phyloP scores from a whole-genome alignment of 2,888 invertebrate genomes.

The Drosophila monieri region DNA sequence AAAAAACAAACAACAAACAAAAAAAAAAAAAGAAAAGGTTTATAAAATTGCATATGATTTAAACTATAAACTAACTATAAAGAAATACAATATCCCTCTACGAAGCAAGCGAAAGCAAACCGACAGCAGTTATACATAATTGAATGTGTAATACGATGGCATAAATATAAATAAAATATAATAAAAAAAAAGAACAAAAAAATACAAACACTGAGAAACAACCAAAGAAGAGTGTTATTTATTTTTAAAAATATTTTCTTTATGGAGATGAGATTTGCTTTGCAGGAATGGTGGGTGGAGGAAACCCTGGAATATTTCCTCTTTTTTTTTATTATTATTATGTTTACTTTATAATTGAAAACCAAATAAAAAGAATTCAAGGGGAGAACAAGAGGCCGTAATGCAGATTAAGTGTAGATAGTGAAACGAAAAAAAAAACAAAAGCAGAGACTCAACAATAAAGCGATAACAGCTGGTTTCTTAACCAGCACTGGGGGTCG shows the following conservation, averaged over 20 bases:
- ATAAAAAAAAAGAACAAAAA: slow-evolving; percentile 43
- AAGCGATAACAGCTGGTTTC: slow-evolving; percentile 24
- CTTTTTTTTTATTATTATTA: slow-evolving; percentile 25
- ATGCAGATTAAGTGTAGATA: slow-evolving; percentile 68
- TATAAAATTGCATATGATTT: slow-evolving; percentile 67
- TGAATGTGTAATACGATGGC: slow-evolving; percentile 53
- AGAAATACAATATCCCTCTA: slow-evolving; percentile 63
- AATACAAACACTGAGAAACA: slow-evolving; percentile 57
- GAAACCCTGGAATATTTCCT: background rate
- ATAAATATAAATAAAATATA: slow-evolving; percentile 46
- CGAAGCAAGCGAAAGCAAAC: slow-evolving; percentile 49
- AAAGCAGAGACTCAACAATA: slow-evolving; percentile 25
- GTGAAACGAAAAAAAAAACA: slow-evolving; percentile 39
- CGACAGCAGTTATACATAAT: slow-evolving; percentile 48
- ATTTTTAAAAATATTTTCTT: slow-evolving; percentile 4
- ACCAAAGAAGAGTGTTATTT: slow-evolving; percentile 46
- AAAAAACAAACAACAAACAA: slow-evolving; percentile 29
- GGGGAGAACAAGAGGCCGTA: slow-evolving; percentile 45
- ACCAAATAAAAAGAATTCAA: slow-evolving; percentile 56
- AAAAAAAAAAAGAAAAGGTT: slow-evolving; percentile 51
- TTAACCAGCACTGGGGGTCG: background rate
- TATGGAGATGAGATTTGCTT: background rate
- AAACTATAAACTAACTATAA: slow-evolving; percentile 68
- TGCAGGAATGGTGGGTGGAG: slow-evolving; percentile 1
- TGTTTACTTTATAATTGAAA: slow-evolving; percentile 56